phyloP scores from a whole-genome alignment of 2,888 invertebrate genomes.

The Odontomyia ornata region DNA sequence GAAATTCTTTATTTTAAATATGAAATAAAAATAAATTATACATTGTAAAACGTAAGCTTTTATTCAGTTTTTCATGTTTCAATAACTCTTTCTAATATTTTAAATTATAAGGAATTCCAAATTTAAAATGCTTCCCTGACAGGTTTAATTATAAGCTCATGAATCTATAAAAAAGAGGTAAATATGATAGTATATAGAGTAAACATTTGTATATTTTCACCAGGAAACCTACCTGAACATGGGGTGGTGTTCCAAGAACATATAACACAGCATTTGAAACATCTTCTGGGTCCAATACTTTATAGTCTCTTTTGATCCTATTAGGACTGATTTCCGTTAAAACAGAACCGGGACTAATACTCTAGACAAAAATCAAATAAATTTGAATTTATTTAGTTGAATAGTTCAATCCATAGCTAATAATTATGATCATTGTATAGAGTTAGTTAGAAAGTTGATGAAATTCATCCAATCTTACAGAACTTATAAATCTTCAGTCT shows the following conservation, averaged over 20 bases:
- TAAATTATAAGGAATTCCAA: too few species aligned
- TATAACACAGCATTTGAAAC: conserved; percentile 51
- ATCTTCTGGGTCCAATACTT: conserved; percentile 41
- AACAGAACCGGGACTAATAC: conserved; percentile 61
- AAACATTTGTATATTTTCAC: too few species aligned
- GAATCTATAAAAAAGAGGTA: not conserved
- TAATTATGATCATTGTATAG: too few species aligned
- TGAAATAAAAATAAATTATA: not conserved
- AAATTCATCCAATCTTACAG: too few species aligned
- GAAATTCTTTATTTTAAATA: not conserved
- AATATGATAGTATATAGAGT: not conserved
- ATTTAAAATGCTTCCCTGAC: not conserved
- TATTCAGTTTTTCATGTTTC: too few species aligned
- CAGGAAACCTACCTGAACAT: conserved; percentile 56
- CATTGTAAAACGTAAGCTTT: too few species aligned
- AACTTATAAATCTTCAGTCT: too few species aligned
- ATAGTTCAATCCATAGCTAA: too few species aligned
- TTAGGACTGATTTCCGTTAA: conserved; percentile 61
- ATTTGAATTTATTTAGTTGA: too few species aligned
- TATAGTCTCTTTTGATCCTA: conserved; percentile 41
- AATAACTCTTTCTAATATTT: too few species aligned
- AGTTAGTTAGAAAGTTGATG: too few species aligned
- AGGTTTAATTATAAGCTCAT: not conserved
- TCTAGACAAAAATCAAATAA: conserved; percentile 54
- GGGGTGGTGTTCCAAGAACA: conserved; percentile 58